Base-by-base conservation (phyloP, 1,140 invertebrate species). In the Cryptotermes secundus region DNA sequence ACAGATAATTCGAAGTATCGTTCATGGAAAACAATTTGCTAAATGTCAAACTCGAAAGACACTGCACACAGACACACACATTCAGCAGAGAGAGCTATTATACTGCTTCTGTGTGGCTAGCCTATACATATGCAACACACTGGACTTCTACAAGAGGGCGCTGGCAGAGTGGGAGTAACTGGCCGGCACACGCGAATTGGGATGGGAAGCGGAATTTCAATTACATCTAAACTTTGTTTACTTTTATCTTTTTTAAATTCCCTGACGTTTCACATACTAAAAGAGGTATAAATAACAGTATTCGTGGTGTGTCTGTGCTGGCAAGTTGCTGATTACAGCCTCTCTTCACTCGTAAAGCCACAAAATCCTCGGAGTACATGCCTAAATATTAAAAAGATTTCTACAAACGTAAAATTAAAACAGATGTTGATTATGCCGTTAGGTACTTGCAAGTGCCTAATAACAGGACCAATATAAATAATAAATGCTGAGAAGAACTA, bases 21-120 rank as follows among this genome's bases (percentile, higher is more conserved):
- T n/a, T 72, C 59, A 72, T 72, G 59, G 31, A 72, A 72, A 72
- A 72, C 26, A 26, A 72, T 72, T 72, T 72, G 59, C 59, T 72
- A 72, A 72, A 72, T 26, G 59, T 26, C n/a, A n/a, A 31, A n/a
- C 59, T 72, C 59, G 7, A 72, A 72, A n/a, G n/a, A 72, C 59
- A 72, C 59, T n/a, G 9, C 3, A 72, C 26, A 72, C 59, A 72
- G 3, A 72, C n/a, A n/a, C n/a, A n/a, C n/a, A n/a, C n/a, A n/a
- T n/a, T n/a, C n/a, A n/a, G n/a, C n/a, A n/a, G n/a, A n/a, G 3
- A 22, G 59, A n/a, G 59, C 26, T 14, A n/a, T 72, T 72, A 72
- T 72, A 31, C 59, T 14, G 59, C 53, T 59, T 6, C 53, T 59
- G 26, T 59, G 19, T 59, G 53, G 53, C 26, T 6, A 72, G 9